Base-by-base conservation (phyloP, 2,888 invertebrate species). In the Mythimna impura region DNA sequence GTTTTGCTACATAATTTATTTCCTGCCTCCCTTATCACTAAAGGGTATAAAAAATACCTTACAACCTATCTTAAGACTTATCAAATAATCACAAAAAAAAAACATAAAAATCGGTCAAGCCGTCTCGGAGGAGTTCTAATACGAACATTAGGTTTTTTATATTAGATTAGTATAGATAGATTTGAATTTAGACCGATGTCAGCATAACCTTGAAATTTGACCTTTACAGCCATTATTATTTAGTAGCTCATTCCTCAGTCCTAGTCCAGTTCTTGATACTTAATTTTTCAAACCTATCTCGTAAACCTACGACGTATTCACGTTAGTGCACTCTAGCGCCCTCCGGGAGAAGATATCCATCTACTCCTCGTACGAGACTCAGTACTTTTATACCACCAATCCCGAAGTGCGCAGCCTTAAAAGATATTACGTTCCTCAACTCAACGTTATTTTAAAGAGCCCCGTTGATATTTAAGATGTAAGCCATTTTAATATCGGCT, bases 401-500 rank as follows among this genome's bases (percentile, higher is more conserved):
- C 54, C 72, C 75, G 63, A 67, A 72, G 79, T 68, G 80, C 69
- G 76, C 76, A 80, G 80, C 78, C 78, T 83, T 85, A 79, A 84
- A 86, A 83, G 71, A 84, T 87, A 88, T 89, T 86, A 83, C 84
- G 79, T 83, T 82, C 82, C 84, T 70, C 71, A 81, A 78, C 79
- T 80, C 73, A 75, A 81, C 79, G 78, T 87, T 84, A 83, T 86
- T 84, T 81, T 85, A 83, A 81, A 81, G 73, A 76, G 82, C 71
- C 66, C 76, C 84, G 84, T 78, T 80, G 82, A 85, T 85, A 84
- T 86, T 87, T 81, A 83, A 87, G 86, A 87, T 84, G 84, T 87
- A 83, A 90, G 87, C 88, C 86, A 89, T 91, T 91, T 91, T 88
- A 91, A 91, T 91, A 90, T 90, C 85, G 87, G 87, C 84, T 88